A percentile compares a stretch with the other conserved stretches of the same genome.
Conservation (phyloP, 2,113 vertebrate genomes). For the Platysteira castanea region DNA sequence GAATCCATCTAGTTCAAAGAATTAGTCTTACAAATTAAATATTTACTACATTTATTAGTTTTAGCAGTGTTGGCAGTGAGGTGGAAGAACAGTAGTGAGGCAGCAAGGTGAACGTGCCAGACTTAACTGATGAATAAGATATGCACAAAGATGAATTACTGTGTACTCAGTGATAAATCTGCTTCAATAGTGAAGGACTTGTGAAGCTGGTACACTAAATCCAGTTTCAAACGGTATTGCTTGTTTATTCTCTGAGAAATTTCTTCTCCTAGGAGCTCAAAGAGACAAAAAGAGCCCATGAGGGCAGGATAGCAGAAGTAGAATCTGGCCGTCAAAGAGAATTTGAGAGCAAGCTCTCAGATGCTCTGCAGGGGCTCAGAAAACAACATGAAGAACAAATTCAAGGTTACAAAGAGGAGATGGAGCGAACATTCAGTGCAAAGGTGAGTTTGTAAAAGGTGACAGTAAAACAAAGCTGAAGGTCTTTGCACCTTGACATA, state of each 20-base stretch:
- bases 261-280: conserved; percentile 69
- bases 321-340: conserved; percentile 70
- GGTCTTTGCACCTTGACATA: neutral
- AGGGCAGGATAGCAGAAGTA: conserved; percentile 75
- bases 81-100: neutral
- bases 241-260: neutral
- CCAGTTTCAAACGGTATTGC: neutral
- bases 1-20: neutral
- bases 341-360: conserved; percentile 74
- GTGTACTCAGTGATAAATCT: neutral
- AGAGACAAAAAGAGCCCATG: conserved; percentile 70
- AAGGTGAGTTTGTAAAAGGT: conserved; percentile 68
- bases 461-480: neutral
- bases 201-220: neutral
- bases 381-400: conserved; percentile 77
- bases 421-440: conserved; percentile 72
- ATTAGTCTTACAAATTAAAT: neutral
- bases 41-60: neutral
- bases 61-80: neutral
- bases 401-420: conserved; percentile 78
- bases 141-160: neutral
- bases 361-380: conserved; percentile 76
- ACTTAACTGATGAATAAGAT: neutral
- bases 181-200: neutral
- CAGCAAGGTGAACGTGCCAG: neutral